Evolutionary conservation across 2,888 invertebrate genomes (phyloP), one percentile per base, ranked within the genome.

Genomic region (Mamestra brassicae): DNA sequence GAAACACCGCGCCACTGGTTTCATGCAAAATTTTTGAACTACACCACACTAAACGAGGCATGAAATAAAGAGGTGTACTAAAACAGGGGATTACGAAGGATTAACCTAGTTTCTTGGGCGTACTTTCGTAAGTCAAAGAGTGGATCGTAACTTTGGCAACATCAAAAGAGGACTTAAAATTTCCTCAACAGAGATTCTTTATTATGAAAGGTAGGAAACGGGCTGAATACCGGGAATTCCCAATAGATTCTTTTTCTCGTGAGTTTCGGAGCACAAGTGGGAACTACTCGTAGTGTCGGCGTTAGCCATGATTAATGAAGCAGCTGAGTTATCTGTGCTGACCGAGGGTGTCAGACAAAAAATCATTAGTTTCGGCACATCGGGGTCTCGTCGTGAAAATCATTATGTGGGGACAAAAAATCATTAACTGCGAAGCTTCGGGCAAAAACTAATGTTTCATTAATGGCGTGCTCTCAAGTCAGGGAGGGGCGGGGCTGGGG

Each of bases 351-450:
- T 66, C 26, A n/a, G 61, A 81, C 82, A 79, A 84, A 84, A 84
- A 85, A 87, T 81, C 80, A 88, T 86, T 88, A 84, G 85, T 79
- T 74, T 60, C 60, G 38, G 54, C 55, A 26, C 55, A 47, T 58
- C 65, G 58, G 68, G 70, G 71, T 70, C 77, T 73, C 80, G 77
- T 83, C 78, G 81, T 60, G 75, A 89, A 92, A 92, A 90, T 88
- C 87, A 91, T 90, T 88, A 89, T 76, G 84, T 71, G 71, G 65
- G 73, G 74, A 81, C 87, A 87, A 89, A 90, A 90, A 91, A 88
- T 87, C 88, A 88, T 89, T 89, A 91, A 84, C 76, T 71, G 74
- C 68, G 63, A 71, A 75, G 71, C 74, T 72, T 71, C 57, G 57
- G 52, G 81, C 78, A 80, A 84, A 84, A 87, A 86, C 79, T 80